Conservation (phyloP, 2,797 vertebrate species). For the Rhabdomys pumilio region DNA sequence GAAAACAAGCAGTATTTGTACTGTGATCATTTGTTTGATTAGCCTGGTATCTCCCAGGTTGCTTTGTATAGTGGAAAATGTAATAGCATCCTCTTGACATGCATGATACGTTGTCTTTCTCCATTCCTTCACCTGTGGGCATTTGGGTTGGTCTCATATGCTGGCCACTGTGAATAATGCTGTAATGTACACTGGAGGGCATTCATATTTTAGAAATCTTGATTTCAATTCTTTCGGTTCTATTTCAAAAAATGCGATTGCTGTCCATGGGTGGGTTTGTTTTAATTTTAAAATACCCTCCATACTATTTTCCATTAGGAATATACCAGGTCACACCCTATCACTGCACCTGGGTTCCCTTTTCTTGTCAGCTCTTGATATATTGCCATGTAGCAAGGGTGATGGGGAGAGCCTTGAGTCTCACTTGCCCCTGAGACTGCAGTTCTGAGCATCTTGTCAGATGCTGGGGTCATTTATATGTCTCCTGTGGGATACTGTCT, state of each 20-base stretch:
- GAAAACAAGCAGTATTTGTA: neutral
- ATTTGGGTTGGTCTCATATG: neutral
- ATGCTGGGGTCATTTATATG: neutral
- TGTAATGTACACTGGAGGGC: neutral
- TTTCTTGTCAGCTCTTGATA: neutral
- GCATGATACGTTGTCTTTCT: neutral
- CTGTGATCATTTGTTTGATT: neutral
- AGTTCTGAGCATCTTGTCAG: neutral
- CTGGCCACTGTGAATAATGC: neutral
- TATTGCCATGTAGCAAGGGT: neutral
- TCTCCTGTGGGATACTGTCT: neutral
- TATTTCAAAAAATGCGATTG: neutral
- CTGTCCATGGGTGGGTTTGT: neutral
- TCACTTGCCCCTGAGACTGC: neutral
- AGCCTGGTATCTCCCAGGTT: neutral
- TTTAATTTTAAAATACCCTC: neutral
- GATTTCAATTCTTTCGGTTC: neutral
- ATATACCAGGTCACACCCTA: neutral
- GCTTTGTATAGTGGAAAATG: neutral
- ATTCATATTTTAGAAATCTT: neutral
- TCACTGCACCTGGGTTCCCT: neutral
- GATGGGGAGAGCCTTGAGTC: neutral
- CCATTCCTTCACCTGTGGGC: neutral
- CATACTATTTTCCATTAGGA: neutral
- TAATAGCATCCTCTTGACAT: neutral